These are phyloP conservation scores for Mesitornis unicolor DNA, from an alignment of 2,113 vertebrate genomes.

Conservation along the genomic window DNA sequence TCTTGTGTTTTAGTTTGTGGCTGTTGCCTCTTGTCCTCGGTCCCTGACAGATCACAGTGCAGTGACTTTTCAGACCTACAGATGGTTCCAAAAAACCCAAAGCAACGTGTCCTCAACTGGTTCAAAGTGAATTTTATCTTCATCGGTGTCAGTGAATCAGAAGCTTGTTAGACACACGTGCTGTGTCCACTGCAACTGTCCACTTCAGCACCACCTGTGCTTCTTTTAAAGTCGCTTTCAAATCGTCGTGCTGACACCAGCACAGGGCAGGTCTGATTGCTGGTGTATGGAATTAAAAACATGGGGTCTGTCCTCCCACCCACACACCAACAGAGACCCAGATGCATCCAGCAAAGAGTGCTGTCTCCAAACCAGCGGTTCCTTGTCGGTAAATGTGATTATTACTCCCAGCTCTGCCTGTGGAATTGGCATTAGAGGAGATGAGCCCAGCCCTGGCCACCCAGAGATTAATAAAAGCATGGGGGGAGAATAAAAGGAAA, in stretches of 20 bases:
- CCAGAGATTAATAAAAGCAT: neutral
- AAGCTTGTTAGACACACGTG: neutral
- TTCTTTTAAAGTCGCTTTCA: neutral
- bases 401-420: neutral
- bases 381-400: neutral
- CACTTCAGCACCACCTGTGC: neutral
- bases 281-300: neutral
- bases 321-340: neutral
- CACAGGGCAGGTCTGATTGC: neutral
- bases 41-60: neutral
- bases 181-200: neutral
- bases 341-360: neutral
- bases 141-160: neutral
- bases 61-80: neutral
- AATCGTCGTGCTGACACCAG: neutral
- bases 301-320: neutral
- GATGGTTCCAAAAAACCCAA: neutral
- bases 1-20: neutral
- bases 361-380: neutral
- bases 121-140: neutral
- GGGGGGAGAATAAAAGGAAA: neutral
- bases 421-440: neutral
- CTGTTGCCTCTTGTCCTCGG: neutral
- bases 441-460: slow-evolving; percentile 29
- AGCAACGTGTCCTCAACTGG: neutral